Evolutionary conservation across 2,888 invertebrate species (phyloP), one percentile per base, ranked within the genome.

Genomic region (Mesorhabditis spiculigera): DNA sequence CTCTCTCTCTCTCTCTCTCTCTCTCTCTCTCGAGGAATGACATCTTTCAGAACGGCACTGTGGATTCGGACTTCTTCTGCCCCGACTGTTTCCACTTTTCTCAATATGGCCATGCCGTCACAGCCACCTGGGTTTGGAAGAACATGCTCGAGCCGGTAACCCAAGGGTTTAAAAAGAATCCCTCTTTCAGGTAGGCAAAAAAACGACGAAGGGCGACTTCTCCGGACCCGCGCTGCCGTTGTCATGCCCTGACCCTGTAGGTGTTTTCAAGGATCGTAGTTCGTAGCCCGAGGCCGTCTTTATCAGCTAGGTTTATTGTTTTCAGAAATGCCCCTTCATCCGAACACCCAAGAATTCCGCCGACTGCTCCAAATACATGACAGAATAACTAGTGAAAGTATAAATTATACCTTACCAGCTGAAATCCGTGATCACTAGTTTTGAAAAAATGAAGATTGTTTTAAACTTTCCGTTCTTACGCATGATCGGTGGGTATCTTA

Each of bases 31-130:
- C n/a, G n/a, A n/a, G n/a, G n/a, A n/a, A n/a, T n/a, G n/a, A n/a
- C n/a, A n/a, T n/a, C 28, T 65, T 69, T 43, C 64, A 71, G 74
- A 66, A 72, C 58, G 74, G 73, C 0, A 74, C 73, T n/a, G 73
- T 72, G 8, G 68, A 71, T 43, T 72, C 75, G 66, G 71, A 65
- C 5, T 81, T 78, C 71, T 81, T 79, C 64, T 76, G 78, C 4
- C 79, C 81, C 4, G 82, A 82, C 71, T 82, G 82, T 66, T 82
- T 81, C 79, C 82, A 82, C 70, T 82, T 82, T 65, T 76, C 81
- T 0, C 78, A 78, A 70, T 78, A 72, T 66, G 80, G 80, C n/a
- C 82, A 82, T 70, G 80, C 76, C 43, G 68, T 79, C 41, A 77
- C 77, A 45, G 71, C 79, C 62, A 75, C 76, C 4, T 75, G 75